These are phyloP conservation scores for Poicephalus meyeri DNA, from an alignment of 2,113 vertebrate genomes.

Conservation along the genomic window DNA sequence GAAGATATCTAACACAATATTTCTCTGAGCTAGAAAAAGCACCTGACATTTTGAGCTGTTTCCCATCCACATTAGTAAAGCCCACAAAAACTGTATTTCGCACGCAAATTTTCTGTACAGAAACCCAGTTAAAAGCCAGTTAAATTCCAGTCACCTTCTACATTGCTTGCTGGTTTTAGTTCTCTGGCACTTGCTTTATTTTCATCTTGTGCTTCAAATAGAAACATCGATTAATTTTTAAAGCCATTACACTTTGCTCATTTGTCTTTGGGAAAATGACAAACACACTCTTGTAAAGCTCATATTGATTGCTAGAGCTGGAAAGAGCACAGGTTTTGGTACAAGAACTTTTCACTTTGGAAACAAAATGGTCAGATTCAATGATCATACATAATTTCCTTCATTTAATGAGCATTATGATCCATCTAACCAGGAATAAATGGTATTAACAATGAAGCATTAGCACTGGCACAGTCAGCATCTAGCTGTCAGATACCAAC, in stretches of 20 bases:
- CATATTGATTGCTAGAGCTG: not conserved
- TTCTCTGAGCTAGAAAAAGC: not conserved
- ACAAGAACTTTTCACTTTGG: not conserved
- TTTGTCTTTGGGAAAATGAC: not conserved
- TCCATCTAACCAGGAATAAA: not conserved
- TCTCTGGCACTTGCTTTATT: not conserved
- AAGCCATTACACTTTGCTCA: not conserved
- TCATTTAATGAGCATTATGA: not conserved
- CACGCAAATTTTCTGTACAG: not conserved
- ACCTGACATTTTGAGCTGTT: not conserved
- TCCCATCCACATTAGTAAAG: not conserved
- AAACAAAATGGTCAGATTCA: not conserved
- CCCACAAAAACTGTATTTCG: not conserved
- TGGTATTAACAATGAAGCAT: not conserved
- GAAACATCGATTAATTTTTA: slow-evolving; percentile 15
- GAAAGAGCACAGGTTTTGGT: not conserved
- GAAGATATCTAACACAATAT: not conserved
- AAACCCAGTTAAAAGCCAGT: not conserved
- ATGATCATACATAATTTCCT: not conserved
- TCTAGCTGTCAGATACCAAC: not conserved
- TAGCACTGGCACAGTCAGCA: not conserved
- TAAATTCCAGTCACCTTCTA: slow-evolving; percentile 7
- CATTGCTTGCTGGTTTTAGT: not conserved
- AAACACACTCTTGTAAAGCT: not conserved
- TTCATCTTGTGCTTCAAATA: not conserved